Percentiles rank a stretch among this genome's conserved stretches.
Evolutionary conservation across 2,113 vertebrate genomes (phyloP).

Genomic region (Phocoena phocoena): DNA sequence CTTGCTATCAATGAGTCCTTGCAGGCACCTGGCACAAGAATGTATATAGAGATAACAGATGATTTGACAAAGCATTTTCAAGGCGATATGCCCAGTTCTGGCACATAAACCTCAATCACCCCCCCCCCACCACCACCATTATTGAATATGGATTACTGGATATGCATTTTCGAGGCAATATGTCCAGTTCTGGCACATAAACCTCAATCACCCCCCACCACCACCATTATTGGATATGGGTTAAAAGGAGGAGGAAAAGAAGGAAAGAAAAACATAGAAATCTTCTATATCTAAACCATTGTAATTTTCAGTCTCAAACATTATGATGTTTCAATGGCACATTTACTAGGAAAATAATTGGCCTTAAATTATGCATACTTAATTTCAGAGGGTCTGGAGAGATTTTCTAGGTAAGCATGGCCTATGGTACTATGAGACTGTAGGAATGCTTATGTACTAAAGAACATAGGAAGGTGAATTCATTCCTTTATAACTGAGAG

Average conservation of each 20-base stretch:
- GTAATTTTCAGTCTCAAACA: neutral
- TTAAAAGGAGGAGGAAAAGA: neutral
- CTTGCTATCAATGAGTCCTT: slow-evolving; percentile 66
- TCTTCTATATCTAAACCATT: slow-evolving; percentile 15
- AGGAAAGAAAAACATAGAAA: neutral
- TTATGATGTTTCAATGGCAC: neutral
- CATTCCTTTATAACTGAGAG: neutral
- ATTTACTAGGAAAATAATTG: neutral
- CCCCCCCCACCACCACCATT: too few species aligned
- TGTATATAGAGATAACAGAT: slow-evolving; percentile 45
- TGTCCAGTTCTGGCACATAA: slow-evolving; percentile 38
- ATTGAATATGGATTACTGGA: too few species aligned
- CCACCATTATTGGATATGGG: neutral
- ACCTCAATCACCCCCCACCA: neutral
- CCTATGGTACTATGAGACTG: too few species aligned
- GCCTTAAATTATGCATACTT: neutral
- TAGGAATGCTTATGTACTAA: neutral
- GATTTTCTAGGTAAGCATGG: neutral
- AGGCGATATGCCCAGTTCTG: slow-evolving; percentile 6
- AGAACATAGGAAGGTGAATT: neutral
- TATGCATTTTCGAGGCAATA: slow-evolving; percentile 26
- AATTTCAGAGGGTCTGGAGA: neutral
- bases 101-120: slow-evolving; percentile 43
- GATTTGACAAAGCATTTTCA: slow-evolving; percentile 65
- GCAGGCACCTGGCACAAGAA: slow-evolving; percentile 61